Evolutionary conservation across 2,113 vertebrate genomes (phyloP), one percentile per base, ranked within the genome.

Genomic region (Alouatta palliata): DNA sequence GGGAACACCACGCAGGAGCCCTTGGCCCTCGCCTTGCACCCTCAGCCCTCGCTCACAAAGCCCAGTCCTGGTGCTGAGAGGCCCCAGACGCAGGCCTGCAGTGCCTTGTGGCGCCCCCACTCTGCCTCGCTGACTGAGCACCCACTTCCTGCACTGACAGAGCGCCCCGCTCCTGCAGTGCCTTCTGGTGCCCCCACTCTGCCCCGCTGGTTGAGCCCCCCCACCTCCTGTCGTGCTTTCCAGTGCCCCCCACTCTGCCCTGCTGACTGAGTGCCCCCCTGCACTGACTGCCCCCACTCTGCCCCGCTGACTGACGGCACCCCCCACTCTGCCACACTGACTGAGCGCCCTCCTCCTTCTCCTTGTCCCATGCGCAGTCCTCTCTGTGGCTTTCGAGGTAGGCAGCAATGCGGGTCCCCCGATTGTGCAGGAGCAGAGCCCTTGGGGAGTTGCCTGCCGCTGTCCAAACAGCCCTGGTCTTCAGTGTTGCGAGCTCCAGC

Each of bases 211-310:
- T 1, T 1, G 16, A 9, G 1, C 5, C n/a, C n/a, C 17, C 35
- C 30, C 3, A 54, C 16, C 37, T 17, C 8, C 6, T 64, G 47
- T 3, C 3, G 47, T 49, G 13, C 12, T 13, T 49, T 49, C n/a
- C 30, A 3, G 17, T 23, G 4, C 6, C 68, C 35, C 27, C 58
- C 20, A 5, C 45, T 14, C 85, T 37, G 14, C 23, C n/a, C 66
- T 40, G 1, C 1, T 68, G 8, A 6, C 2, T 1, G 11, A 6
- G 1, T 4, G 11, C 40, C 30, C 5, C 66, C 16, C n/a, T 0
- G 68, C 37, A 5, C 12, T n/a, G n/a, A n/a, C n/a, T n/a, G n/a
- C n/a, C n/a, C n/a, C n/a, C 25, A 5, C 43, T 14, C 84, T 37
- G 14, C 21, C 30, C 66, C 71, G 2, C 1, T 68, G 8, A 6